phyloP scores from a whole-genome alignment of 1,140 invertebrate genomes.

The Bombyx mori region DNA sequence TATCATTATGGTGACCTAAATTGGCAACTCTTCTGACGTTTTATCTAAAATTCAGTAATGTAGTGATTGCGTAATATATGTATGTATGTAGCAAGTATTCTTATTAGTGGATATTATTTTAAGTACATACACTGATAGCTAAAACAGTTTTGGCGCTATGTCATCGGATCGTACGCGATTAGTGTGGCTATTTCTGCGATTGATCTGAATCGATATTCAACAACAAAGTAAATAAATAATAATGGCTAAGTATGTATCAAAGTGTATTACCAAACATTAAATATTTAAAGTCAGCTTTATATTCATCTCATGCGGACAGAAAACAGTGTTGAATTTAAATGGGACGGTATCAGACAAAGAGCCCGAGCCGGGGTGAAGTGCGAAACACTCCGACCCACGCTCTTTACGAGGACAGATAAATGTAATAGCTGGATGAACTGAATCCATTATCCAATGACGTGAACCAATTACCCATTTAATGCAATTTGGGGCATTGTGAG shows the following conservation, averaged over 20 bases:
- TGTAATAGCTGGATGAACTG: constrained; percentile 53
- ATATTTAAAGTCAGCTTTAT: constrained; percentile 32
- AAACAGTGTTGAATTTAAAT: constrained; percentile 52
- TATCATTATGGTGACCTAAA: too few relatives aligned
- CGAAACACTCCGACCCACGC: constrained; percentile 60
- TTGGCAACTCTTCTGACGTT: too few relatives aligned
- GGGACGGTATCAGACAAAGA: constrained; percentile 55
- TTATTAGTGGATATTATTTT: too few relatives aligned
- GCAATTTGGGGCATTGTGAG: constrained; percentile 64
- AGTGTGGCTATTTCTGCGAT: too few relatives aligned
- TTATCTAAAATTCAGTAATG: too few relatives aligned
- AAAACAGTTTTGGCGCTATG: too few relatives aligned
- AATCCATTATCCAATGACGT: constrained; percentile 70
- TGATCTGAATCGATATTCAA: too few relatives aligned
- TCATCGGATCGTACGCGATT: too few relatives aligned
- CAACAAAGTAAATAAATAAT: background rate
- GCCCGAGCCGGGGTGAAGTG: constrained; percentile 44
- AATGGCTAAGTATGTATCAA: constrained; percentile 8
- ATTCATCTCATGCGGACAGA: constrained; percentile 47
- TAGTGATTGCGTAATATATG: too few relatives aligned
- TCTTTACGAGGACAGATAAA: constrained; percentile 42
- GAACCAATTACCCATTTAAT: constrained; percentile 68
- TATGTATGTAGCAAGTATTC: too few relatives aligned
- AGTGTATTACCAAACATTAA: constrained; percentile 16
- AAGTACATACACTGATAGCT: too few relatives aligned